Base-by-base conservation (phyloP, 2,888 invertebrate genomes). In the Euproctis similis region DNA sequence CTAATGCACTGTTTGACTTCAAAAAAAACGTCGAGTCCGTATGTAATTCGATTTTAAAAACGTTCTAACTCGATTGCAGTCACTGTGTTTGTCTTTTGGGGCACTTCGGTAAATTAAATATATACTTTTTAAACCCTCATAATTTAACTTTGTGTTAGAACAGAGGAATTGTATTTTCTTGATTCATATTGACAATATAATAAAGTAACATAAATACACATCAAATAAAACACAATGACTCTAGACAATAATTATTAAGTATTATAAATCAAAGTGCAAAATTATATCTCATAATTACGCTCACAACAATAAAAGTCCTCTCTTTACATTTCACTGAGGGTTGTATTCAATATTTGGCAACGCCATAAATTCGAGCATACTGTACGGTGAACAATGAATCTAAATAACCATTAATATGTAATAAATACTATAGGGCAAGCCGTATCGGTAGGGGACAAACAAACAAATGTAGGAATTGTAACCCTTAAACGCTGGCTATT, bases 331-430 rank as follows among this genome's bases (percentile, higher is more conserved):
- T 64, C 61, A 59, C 62, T 59, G 64, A 51, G 67, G 64, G 68
- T 52, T 42, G 63, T 42, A 69, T 80, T 69, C 70, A 76, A 80
- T 71, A 73, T 70, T 77, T 73, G 54, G 69, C 74, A 60, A 63
- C 54, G 65, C 74, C 62, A 77, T 82, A 80, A 82, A 82, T 80
- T 81, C 72, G 66, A 81, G 74, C 82, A 80, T 81, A 82, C 84
- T 80, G 84, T 72, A 64, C 61, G 64, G 62, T 70, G 60, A 71
- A 84, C 82, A 84, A 84, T 82, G 81, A 80, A 76, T 77, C 81
- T 71, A 81, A 84, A 84, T 84, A 84, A 84, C 84, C 81, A 84
- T 84, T 84, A 84, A 84, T 84, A 84, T 80, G 82, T 81, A 82
- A 84, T 84, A 84, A 84, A 84, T 84, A 81, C 78, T 77, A 75